Conservation (phyloP, 2,113 vertebrate genomes). For the Alectura lathami region DNA sequence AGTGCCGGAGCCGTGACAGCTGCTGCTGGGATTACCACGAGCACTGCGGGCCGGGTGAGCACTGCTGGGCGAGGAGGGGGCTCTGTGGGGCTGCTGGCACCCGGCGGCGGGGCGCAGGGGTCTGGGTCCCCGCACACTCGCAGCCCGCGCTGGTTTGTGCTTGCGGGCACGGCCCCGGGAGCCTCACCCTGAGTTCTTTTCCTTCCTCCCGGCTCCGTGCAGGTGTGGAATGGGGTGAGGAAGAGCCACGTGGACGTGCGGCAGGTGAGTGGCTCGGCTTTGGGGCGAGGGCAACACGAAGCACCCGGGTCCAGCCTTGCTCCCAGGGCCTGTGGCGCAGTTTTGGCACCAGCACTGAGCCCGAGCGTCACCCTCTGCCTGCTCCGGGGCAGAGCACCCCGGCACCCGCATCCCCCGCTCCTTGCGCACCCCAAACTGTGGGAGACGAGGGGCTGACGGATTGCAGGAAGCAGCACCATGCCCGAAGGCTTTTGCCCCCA, state of each 20-base stretch:
- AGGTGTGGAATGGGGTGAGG: background rate
- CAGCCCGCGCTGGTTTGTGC: fast-evolving
- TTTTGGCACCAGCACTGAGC: background rate
- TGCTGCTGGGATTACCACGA: conserved; percentile 79
- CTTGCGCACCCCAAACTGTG: fast-evolving
- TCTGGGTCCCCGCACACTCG: fast-evolving
- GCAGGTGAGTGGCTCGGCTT: background rate
- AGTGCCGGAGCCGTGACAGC: conserved; percentile 65
- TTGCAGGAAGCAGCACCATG: fast-evolving
- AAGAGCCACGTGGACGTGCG: fast-evolving
- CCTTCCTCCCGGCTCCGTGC: background rate
- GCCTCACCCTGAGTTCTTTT: background rate
- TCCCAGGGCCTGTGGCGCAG: background rate
- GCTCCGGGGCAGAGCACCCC: fast-evolving
- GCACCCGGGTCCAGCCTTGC: background rate
- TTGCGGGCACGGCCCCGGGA: background rate
- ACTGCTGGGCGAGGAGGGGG: fast-evolving
- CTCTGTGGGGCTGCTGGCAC: background rate
- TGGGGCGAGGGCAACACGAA: background rate
- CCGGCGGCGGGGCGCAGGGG: background rate
- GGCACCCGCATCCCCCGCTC: background rate
- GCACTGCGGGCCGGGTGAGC: conserved; percentile 76
- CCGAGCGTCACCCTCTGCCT: background rate
- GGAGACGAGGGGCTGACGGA: background rate
- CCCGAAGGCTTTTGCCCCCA: background rate